Evolutionary conservation across 2,888 invertebrate species (phyloP).

Genomic region (Cerceris rybyensis): DNA sequence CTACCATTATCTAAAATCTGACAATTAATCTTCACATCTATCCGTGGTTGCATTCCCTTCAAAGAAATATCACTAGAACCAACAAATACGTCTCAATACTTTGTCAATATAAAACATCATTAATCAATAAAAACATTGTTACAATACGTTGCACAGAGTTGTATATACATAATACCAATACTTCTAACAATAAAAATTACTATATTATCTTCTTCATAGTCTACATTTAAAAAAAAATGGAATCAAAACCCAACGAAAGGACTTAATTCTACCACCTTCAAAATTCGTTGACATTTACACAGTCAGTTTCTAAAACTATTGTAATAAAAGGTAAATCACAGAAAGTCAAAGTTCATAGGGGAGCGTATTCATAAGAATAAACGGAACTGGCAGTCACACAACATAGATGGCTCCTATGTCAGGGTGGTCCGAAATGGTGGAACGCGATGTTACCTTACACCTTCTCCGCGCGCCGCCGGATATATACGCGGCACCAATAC

Average conservation of each 20-base stretch:
- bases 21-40: no score
- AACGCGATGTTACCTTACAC: constrained; percentile 78
- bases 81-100: neutral
- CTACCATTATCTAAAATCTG: no score
- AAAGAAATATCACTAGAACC: no score
- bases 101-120: neutral
- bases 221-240: no score
- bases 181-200: neutral
- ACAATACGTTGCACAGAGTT: neutral
- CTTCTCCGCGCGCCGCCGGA: constrained; percentile 61
- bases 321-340: constrained; percentile 1
- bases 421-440: constrained; percentile 74
- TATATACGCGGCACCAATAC: constrained; percentile 76
- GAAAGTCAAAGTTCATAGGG: no score
- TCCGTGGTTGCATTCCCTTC: no score
- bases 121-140: neutral
- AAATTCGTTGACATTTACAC: no score
- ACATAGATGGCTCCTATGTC: constrained; percentile 58
- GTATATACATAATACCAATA: neutral
- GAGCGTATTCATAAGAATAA: neutral
- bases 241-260: no score
- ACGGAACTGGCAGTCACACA: constrained; percentile 36
- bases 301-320: neutral
- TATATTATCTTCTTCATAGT: no score
- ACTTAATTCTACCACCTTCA: no score